Evolutionary conservation across 2,113 vertebrate genomes (phyloP).

Genomic region (rat (Rattus norvegicus)): DNA sequence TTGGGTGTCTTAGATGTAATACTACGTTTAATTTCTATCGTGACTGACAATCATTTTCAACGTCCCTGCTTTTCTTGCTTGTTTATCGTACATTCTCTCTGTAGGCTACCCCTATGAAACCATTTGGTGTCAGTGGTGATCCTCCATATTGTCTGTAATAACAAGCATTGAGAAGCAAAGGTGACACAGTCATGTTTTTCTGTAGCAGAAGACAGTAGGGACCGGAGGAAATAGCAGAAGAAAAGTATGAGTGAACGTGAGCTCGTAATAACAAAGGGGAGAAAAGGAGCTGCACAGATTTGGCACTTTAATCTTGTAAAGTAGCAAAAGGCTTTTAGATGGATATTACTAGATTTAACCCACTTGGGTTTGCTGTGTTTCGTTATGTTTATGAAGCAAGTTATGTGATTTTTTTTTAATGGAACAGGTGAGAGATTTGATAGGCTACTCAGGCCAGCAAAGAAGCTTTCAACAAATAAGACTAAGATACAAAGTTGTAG

Average conservation of each 20-base stretch:
- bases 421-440: conserved; percentile 9
- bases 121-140: conserved; percentile 16
- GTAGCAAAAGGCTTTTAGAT: neutral
- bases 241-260: neutral
- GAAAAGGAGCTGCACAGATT: conserved; percentile 1
- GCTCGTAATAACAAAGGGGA: neutral
- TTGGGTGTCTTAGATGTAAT: neutral
- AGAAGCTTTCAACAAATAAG: neutral
- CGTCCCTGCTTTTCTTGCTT: neutral
- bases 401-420: neutral
- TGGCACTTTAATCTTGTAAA: conserved; percentile 37
- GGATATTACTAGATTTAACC: neutral
- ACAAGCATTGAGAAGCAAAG: neutral
- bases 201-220: neutral
- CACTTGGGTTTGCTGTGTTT: neutral
- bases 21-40: neutral
- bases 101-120: neutral
- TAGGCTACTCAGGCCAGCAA: neutral
- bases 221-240: neutral
- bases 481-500: neutral
- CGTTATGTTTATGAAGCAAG: conserved; percentile 9
- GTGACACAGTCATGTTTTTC: neutral
- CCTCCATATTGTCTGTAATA: conserved; percentile 4
- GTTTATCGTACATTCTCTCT: neutral
- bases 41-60: neutral